Conservation (phyloP, 2,888 invertebrate species). For the Druceiella hillmani region DNA sequence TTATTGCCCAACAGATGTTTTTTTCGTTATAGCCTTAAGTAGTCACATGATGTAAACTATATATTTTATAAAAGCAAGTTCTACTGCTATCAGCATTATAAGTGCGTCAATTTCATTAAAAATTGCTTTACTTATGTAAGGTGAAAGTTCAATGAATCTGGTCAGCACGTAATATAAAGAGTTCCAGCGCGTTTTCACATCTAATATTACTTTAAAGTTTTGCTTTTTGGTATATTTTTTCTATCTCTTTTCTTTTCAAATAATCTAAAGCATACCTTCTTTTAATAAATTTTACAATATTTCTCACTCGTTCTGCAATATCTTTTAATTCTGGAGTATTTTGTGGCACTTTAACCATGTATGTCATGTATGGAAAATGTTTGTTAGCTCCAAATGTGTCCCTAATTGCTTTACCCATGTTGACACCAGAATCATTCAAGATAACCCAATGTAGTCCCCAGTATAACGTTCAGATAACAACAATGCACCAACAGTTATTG, state of each 20-base stretch:
- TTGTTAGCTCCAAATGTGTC: not conserved
- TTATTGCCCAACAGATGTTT: slow-evolving; percentile 10
- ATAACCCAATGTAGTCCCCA: too few relatives aligned
- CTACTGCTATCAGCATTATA: slow-evolving; percentile 11
- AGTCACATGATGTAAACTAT: slow-evolving; percentile 5
- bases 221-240: slow-evolving; percentile 9
- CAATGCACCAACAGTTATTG: too few relatives aligned
- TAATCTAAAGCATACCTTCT: slow-evolving; percentile 4
- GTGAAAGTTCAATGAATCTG: slow-evolving; percentile 8
- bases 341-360: not conserved
- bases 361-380: slow-evolving; percentile 1
- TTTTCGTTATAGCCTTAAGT: slow-evolving; percentile 8
- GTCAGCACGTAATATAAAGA: slow-evolving; percentile 5
- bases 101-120: slow-evolving; percentile 11
- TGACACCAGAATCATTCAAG: too few relatives aligned
- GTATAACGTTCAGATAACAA: too few relatives aligned
- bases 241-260: slow-evolving; percentile 9
- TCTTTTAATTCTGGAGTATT: slow-evolving; percentile 3
- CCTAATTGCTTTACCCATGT: too few relatives aligned
- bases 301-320: slow-evolving; percentile 4
- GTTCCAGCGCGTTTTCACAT: too few relatives aligned
- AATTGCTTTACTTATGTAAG: slow-evolving; percentile 9
- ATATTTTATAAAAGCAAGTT: slow-evolving; percentile 6
- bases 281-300: slow-evolving; percentile 8
- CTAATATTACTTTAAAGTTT: too few relatives aligned